Base-by-base conservation (phyloP, 2,113 vertebrate species). In the Egretta garzetta region DNA sequence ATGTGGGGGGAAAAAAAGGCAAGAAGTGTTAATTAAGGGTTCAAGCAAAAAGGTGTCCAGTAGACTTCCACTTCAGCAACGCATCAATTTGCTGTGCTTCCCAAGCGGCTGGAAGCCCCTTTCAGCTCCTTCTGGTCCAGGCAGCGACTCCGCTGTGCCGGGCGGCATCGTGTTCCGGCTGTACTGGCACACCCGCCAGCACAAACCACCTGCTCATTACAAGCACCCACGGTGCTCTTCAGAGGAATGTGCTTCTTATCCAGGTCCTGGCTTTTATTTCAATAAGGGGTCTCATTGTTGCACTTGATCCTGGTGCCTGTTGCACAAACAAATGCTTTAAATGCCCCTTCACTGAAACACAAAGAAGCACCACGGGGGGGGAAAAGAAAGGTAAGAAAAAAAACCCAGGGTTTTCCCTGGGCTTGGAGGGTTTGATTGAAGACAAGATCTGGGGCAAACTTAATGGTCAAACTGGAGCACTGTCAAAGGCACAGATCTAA, bases 261-360 rank as follows among this genome's bases (percentile, higher is more conserved):
- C 75, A 33, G 63, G 41, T 41, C 80, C 68, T 81, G 80, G 68
- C 63, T 96, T 93, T 92, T 50, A 80, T 74, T 90, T 86, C 94
- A 94, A 86, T 68, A 86, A 33, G 58, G 28, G 59, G 27, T 79
- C 71, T 62, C 47, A 63, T 28, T 88, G 88, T 35, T 66, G 67
- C 50, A 59, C 79, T 90, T 71, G 82, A 73, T 71, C 92, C 59
- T 30, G 33, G 50, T 53, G 92, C 67, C 71, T 55, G 75, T 41
- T 86, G 95, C 82, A 92, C 88, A 92, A 92, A 87, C 62, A 95
- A 92, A 50, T 22, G 82, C 50, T 94, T 92, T 70, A 86, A 92
- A 90, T 35, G 63, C 63, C 73, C 41, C 35, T 32, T 74, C 35
- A 14, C 9, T 43, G 67, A 60, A 90, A 80, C 63, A 93, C 33